A percentile compares a stretch with the other conserved stretches of the same genome.
These are phyloP conservation scores for Podarcis lilfordi DNA, from an alignment of 2,797 vertebrate genomes.

Conservation along the genomic window DNA sequence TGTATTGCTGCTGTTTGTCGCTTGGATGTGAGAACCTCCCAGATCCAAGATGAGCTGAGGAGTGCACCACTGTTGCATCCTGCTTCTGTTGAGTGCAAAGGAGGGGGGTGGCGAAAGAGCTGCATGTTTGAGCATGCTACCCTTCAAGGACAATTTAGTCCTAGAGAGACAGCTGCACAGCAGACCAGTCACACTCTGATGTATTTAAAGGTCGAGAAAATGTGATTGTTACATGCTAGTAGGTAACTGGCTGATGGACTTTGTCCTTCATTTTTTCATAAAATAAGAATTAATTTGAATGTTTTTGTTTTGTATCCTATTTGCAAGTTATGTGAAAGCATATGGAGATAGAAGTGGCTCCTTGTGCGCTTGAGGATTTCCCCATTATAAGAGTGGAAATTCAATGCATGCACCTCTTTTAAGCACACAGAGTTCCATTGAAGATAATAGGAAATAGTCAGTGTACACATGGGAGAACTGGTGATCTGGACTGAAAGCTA, in stretches of 20 bases:
- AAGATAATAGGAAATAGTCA: neutral
- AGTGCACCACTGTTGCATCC: neutral
- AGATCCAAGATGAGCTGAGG: neutral
- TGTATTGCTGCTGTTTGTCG: neutral
- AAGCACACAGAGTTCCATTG: neutral
- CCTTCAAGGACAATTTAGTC: neutral
- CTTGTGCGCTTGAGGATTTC: neutral
- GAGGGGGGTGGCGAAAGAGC: neutral
- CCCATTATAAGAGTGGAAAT: neutral
- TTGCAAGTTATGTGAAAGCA: slow-evolving; percentile 23
- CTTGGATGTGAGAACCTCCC: neutral
- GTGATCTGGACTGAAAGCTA: neutral
- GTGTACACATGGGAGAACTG: neutral
- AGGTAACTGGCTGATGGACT: neutral
- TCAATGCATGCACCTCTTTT: neutral
- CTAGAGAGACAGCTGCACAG: neutral
- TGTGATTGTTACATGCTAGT: slow-evolving; percentile 9
- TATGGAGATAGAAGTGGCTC: neutral
- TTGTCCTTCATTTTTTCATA: slow-evolving; percentile 19
- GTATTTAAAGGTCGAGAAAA: neutral
- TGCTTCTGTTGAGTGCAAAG: neutral
- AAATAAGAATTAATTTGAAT: neutral
- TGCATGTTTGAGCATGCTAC: too few relatives aligned
- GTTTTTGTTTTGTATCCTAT: neutral
- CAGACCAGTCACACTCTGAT: neutral